Conservation (phyloP, 2,113 vertebrate species). For the Hypomesus transpacificus region DNA sequence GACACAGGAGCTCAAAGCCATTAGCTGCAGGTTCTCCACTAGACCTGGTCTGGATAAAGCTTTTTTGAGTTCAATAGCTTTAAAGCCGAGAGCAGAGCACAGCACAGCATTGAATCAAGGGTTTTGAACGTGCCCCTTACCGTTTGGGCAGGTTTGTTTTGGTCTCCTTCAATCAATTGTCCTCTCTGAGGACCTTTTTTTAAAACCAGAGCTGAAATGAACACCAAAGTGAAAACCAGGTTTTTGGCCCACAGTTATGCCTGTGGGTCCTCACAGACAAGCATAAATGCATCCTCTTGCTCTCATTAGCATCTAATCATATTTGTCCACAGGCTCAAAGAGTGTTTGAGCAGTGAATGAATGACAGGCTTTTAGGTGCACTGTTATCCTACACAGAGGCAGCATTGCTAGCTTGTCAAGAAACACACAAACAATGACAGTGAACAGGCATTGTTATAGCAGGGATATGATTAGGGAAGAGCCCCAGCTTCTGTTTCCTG, state of each 20-base stretch:
- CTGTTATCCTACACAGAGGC: conserved; percentile 22
- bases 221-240: conserved; percentile 31
- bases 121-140: conserved; percentile 15
- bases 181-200: conserved; percentile 24
- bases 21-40: conserved; percentile 15
- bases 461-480: conserved; percentile 2
- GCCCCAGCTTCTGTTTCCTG: not conserved
- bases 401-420: conserved; percentile 14
- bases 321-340: conserved; percentile 15
- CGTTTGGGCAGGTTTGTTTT: conserved; percentile 23
- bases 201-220: conserved; percentile 34
- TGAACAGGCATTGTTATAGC: conserved; percentile 7
- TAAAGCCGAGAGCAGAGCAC: conserved; percentile 33
- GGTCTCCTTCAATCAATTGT: conserved; percentile 31
- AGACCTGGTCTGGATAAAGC: conserved; percentile 13
- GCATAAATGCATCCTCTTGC: conserved; percentile 23
- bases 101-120: conserved; percentile 17
- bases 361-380: conserved; percentile 32
- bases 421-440: conserved; percentile 19
- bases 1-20: conserved; percentile 6
- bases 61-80: conserved; percentile 31
- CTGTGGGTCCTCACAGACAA: conserved; percentile 24
- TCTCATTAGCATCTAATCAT: conserved; percentile 23
- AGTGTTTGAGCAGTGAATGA: conserved; percentile 25
- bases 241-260: conserved; percentile 31